phyloP scores from a whole-genome alignment of 1,140 invertebrate species.

The Hestina assimilis region DNA sequence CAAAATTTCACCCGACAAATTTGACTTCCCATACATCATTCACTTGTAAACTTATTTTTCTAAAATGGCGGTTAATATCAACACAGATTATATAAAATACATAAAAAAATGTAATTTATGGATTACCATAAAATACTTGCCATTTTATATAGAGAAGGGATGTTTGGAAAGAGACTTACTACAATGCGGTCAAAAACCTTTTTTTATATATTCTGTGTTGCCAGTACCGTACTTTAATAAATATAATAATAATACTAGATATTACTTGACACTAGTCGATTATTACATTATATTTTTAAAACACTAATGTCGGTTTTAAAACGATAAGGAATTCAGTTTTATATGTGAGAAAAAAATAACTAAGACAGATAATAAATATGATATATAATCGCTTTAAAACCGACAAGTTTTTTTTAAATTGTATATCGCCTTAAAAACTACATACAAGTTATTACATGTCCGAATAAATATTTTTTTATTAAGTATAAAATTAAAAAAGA shows the following conservation, averaged over 20 bases:
- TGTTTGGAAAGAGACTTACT: too few relatives aligned
- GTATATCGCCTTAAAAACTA: slow-evolving; percentile 46
- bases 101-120: neutral
- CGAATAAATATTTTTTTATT: slow-evolving; percentile 70
- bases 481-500: slow-evolving; percentile 74
- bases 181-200: neutral
- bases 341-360: neutral
- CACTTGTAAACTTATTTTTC: slow-evolving; percentile 11
- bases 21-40: slow-evolving; percentile 9
- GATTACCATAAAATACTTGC: too few relatives aligned
- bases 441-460: slow-evolving; percentile 56
- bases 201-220: slow-evolving; percentile 30
- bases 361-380: neutral
- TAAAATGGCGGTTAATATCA: slow-evolving; percentile 2
- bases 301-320: slow-evolving; percentile 23
- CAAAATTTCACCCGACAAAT: slow-evolving; percentile 27
- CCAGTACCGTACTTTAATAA: slow-evolving; percentile 43
- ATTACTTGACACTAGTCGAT: slow-evolving; percentile 54
- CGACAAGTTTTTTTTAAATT: slow-evolving; percentile 18
- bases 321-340: neutral
- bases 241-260: slow-evolving; percentile 57
- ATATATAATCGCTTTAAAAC: slow-evolving; percentile 22
- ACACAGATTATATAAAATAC: slow-evolving; percentile 14
- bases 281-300: slow-evolving; percentile 44
- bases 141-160: too few relatives aligned